Conservation (phyloP, 1,140 invertebrate genomes). For the Drosophila truncata region DNA sequence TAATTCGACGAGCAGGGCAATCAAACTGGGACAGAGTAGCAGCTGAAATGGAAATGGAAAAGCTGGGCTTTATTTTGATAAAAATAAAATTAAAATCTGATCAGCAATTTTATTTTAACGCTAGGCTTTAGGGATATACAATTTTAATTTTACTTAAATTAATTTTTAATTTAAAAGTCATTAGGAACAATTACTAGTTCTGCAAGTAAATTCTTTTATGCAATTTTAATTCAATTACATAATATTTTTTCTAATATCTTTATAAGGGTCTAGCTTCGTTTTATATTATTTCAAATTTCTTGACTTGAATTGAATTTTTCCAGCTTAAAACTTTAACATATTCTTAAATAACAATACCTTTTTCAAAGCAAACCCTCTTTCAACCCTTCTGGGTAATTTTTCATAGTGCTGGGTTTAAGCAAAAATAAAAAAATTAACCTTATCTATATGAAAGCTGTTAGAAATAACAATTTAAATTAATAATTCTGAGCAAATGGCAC, state of each 20-base stretch:
- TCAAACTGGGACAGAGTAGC: constrained; percentile 33
- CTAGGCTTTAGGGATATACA: not conserved
- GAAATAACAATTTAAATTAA: constrained; percentile 74
- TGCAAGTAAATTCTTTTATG: too few relatives aligned
- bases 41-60: constrained; percentile 32
- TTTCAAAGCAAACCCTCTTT: not conserved
- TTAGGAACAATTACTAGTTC: too few relatives aligned
- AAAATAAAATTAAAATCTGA: constrained; percentile 1
- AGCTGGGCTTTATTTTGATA: not conserved
- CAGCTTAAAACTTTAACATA: not conserved
- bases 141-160: not conserved
- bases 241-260: too few relatives aligned
- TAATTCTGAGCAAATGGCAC: constrained; percentile 69
- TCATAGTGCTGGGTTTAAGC: not conserved
- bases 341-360: not conserved
- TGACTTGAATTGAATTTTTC: too few relatives aligned
- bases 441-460: constrained; percentile 48
- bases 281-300: too few relatives aligned
- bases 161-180: not conserved
- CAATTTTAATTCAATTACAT: too few relatives aligned
- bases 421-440: constrained; percentile 20
- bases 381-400: not conserved
- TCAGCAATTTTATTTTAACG: not conserved
- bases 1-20: constrained; percentile 36
- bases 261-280: too few relatives aligned